A percentile compares a stretch with the other conserved stretches of the same genome.
Conservation (phyloP, 2,888 invertebrate species). For the Apamea monoglypha region DNA sequence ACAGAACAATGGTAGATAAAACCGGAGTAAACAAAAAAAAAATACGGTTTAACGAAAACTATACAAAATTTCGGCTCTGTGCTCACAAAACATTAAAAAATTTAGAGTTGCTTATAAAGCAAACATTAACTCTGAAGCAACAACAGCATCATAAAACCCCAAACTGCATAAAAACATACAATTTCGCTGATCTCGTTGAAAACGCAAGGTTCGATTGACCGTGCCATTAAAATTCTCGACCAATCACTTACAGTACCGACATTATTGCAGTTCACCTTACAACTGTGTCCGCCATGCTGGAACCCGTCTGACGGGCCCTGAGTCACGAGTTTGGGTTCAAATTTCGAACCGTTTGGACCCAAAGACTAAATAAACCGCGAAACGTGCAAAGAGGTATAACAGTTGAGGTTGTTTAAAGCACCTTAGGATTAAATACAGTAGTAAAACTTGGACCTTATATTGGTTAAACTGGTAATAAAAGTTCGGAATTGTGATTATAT, state of each 20-base stretch:
- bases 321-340: conserved; percentile 83
- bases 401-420: conserved; percentile 51
- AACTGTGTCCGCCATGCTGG: conserved; percentile 66
- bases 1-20: background rate
- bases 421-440: conserved; percentile 42
- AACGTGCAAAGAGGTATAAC: conserved; percentile 56
- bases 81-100: background rate
- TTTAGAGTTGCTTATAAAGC: background rate
- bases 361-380: conserved; percentile 70
- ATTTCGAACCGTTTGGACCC: conserved; percentile 75
- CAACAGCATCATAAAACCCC: conserved; percentile 5
- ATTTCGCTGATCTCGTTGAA: conserved; percentile 45
- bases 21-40: background rate
- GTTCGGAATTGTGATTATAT: conserved; percentile 27
- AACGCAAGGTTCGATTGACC: conserved; percentile 48
- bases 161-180: conserved; percentile 39
- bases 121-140: conserved; percentile 32
- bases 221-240: conserved; percentile 57
- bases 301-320: conserved; percentile 79
- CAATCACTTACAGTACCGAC: conserved; percentile 59
- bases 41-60: background rate
- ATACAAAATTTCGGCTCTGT: background rate
- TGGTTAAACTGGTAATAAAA: conserved; percentile 30
- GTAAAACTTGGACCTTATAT: conserved; percentile 33
- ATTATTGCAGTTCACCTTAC: conserved; percentile 66